These are phyloP conservation scores for Gymnocheta viridis DNA, from an alignment of 2,888 invertebrate genomes.

Conservation along the genomic window DNA sequence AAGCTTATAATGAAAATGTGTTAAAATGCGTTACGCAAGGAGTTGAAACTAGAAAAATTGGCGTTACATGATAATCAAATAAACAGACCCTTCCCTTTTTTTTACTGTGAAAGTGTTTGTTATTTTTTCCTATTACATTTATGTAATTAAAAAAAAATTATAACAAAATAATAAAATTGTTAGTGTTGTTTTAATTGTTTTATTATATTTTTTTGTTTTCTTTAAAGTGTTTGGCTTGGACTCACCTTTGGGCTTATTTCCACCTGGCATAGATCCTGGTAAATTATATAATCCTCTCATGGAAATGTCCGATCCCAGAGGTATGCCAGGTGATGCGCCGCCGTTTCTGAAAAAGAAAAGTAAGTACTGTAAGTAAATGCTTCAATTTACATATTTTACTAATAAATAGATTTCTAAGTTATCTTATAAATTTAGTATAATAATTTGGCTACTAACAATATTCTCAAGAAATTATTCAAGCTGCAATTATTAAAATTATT, in stretches of 20 bases:
- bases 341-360: slow-evolving; percentile 91
- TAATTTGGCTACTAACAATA: neutral
- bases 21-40: too few relatives aligned
- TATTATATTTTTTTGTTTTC: neutral
- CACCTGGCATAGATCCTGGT: slow-evolving; percentile 88
- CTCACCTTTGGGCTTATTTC: slow-evolving; percentile 88
- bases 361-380: slow-evolving; percentile 83
- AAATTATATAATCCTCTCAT: slow-evolving; percentile 88
- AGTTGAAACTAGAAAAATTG: too few relatives aligned
- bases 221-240: slow-evolving; percentile 88
- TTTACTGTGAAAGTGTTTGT: slow-evolving; percentile 35
- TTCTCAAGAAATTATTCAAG: too few relatives aligned
- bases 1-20: too few relatives aligned
- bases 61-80: too few relatives aligned
- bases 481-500: too few relatives aligned
- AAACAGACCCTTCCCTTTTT: neutral
- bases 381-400: slow-evolving; percentile 32
- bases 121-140: neutral
- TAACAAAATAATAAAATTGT: neutral
- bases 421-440: neutral
- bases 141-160: neutral
- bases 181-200: neutral
- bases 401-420: neutral
- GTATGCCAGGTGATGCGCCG: slow-evolving; percentile 86
- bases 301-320: slow-evolving; percentile 88